Evolutionary conservation across 2,797 vertebrate genomes (phyloP).

Genomic region (Sebastes trivittatus): DNA sequence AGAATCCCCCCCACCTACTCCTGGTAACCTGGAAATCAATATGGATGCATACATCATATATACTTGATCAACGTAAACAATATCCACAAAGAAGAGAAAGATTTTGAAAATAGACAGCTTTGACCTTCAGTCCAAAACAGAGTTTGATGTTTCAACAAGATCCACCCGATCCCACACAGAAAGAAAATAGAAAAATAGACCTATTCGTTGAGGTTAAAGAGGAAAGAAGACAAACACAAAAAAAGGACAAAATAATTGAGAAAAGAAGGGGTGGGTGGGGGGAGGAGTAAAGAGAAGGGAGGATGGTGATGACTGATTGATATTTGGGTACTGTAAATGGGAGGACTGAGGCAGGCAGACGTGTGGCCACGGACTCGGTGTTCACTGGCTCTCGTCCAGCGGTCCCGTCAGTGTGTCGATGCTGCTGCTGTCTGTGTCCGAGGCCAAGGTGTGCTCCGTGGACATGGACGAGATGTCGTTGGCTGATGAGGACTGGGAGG

Average conservation of each 20-base stretch:
- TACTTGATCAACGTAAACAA: conserved; percentile 46
- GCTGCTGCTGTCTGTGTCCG: conserved; percentile 98
- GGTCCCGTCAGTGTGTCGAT: conserved; percentile 93
- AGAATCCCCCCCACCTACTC: conserved; percentile 11
- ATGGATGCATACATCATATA: conserved; percentile 47
- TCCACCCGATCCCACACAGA: conserved; percentile 16
- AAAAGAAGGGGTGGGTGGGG: background rate
- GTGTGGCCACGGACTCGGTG: conserved; percentile 19
- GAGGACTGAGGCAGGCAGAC: conserved; percentile 19
- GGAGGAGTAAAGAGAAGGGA: conserved; percentile 17
- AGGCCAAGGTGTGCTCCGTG: conserved; percentile 97
- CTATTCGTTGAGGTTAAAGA: conserved; percentile 40
- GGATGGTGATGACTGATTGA: conserved; percentile 29
- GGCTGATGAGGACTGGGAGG: conserved; percentile 96
- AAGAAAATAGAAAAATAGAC: conserved; percentile 68
- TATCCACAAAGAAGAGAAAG: conserved; percentile 31
- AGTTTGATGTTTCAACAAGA: conserved; percentile 18
- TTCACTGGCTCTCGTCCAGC: conserved; percentile 93
- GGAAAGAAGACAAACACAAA: conserved; percentile 7
- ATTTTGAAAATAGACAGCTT: conserved; percentile 27
- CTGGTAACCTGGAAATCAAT: conserved; percentile 48
- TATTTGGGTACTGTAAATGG: conserved; percentile 24
- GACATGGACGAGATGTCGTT: conserved; percentile 99
- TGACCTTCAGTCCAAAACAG: conserved; percentile 46
- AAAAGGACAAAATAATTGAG: background rate